Conservation (phyloP, 1,140 invertebrate genomes). For the Bombyx mandarina region DNA sequence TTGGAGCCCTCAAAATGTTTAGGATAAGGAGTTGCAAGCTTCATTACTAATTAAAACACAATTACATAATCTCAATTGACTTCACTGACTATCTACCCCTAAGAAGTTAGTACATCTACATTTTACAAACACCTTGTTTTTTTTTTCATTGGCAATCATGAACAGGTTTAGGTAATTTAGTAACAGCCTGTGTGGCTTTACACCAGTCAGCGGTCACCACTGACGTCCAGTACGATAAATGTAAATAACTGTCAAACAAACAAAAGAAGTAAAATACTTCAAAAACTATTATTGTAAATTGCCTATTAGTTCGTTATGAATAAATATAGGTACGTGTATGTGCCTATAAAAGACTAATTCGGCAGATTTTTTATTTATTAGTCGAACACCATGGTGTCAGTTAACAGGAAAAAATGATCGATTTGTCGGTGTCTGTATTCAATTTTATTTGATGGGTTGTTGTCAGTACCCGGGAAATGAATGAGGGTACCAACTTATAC, state of each 20-base stretch:
- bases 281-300: constrained; percentile 32
- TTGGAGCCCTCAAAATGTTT: constrained; percentile 33
- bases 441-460: background rate
- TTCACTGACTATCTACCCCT: constrained; percentile 47
- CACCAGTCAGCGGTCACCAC: constrained; percentile 18
- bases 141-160: constrained; percentile 23
- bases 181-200: constrained; percentile 23
- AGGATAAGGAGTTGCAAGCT: constrained; percentile 19
- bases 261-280: constrained; percentile 31
- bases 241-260: background rate
- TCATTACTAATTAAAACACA: constrained; percentile 30
- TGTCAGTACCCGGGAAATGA: background rate
- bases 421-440: background rate
- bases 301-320: constrained; percentile 8
- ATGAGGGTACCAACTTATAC: constrained; percentile 2
- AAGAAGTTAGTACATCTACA: constrained; percentile 51
- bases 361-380: constrained; percentile 50
- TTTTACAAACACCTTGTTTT: constrained; percentile 38
- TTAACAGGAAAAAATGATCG: constrained; percentile 9
- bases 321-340: constrained; percentile 27
- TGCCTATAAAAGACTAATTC: constrained; percentile 63
- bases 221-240: no score
- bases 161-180: constrained; percentile 19
- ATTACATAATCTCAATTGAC: constrained; percentile 51
- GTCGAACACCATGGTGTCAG: constrained; percentile 58